A percentile compares a stretch with the other conserved stretches of the same genome.
Conservation (phyloP, 2,797 vertebrate species). For the Sorex maritimensis region DNA sequence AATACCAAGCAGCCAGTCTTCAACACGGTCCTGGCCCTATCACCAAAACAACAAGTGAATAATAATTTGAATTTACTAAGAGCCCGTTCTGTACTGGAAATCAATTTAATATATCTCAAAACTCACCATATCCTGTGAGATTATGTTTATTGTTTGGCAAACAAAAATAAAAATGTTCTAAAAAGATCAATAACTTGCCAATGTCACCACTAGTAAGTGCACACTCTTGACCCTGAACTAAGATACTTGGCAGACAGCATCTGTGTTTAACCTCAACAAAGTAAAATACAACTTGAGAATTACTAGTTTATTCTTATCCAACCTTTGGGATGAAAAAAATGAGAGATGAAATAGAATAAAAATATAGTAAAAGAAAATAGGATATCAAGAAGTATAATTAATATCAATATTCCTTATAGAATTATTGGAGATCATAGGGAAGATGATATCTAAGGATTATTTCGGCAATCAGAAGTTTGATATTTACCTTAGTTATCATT, state of each 20-base stretch:
- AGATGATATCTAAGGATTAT: constrained; percentile 12
- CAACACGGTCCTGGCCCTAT: background rate
- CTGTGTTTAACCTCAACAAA: constrained; percentile 5
- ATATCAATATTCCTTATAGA: background rate
- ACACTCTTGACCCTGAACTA: background rate
- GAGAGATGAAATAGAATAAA: background rate
- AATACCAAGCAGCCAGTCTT: background rate
- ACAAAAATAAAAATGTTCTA: background rate
- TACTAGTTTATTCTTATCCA: background rate
- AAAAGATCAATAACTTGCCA: background rate
- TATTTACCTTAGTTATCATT: constrained; percentile 44
- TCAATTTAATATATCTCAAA: background rate
- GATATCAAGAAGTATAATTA: background rate
- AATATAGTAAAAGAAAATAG: too few species aligned
- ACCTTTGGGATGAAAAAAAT: background rate
- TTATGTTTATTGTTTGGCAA: constrained; percentile 33
- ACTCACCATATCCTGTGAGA: background rate
- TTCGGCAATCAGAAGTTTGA: background rate
- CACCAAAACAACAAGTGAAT: background rate
- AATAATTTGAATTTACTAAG: constrained; percentile 2
- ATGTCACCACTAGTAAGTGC: background rate
- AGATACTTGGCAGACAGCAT: background rate
- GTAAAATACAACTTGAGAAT: constrained; percentile 29
- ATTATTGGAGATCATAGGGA: background rate
- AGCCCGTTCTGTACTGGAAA: background rate